phyloP scores from a whole-genome alignment of 35 echinoderm and acorn worm genomes.

The Ptychodera flava region DNA sequence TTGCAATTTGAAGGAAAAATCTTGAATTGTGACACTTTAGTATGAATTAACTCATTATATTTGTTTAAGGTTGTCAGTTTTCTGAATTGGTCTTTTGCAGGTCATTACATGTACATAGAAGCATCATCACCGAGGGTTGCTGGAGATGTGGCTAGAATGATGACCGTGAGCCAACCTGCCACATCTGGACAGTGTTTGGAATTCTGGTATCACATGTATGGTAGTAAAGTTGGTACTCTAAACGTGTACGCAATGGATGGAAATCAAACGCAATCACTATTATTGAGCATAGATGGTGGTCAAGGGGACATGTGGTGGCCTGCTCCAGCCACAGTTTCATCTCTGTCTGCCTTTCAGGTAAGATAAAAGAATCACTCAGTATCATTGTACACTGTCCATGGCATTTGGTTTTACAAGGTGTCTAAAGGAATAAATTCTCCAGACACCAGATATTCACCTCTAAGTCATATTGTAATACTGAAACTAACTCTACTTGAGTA shows the following conservation, averaged over 20 bases:
- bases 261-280: neutral
- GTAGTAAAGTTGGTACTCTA: constrained; percentile 28
- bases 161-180: constrained; percentile 21
- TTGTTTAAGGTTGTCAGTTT: too few relatives aligned
- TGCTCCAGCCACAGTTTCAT: neutral
- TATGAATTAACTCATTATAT: too few relatives aligned
- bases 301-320: constrained; percentile 22
- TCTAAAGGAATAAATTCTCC: too few relatives aligned
- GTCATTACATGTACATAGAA: constrained; percentile 61
- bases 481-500: too few relatives aligned
- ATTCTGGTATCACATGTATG: constrained; percentile 86
- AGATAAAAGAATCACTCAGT: too few relatives aligned
- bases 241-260: constrained; percentile 5
- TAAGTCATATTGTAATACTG: too few relatives aligned
- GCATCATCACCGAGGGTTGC: constrained; percentile 44
- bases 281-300: constrained; percentile 13
- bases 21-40: too few relatives aligned
- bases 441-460: too few relatives aligned
- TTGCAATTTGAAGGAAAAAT: too few relatives aligned
- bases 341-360: neutral
- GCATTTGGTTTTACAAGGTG: too few relatives aligned
- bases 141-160: constrained; percentile 46
- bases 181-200: constrained; percentile 35
- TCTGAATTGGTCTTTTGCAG: neutral
- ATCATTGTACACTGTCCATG: too few relatives aligned